Percentiles rank a stretch among this genome's conserved stretches.
These are phyloP conservation scores for Choreutis nemorana DNA, from an alignment of 2,888 invertebrate species.

Conservation along the genomic window DNA sequence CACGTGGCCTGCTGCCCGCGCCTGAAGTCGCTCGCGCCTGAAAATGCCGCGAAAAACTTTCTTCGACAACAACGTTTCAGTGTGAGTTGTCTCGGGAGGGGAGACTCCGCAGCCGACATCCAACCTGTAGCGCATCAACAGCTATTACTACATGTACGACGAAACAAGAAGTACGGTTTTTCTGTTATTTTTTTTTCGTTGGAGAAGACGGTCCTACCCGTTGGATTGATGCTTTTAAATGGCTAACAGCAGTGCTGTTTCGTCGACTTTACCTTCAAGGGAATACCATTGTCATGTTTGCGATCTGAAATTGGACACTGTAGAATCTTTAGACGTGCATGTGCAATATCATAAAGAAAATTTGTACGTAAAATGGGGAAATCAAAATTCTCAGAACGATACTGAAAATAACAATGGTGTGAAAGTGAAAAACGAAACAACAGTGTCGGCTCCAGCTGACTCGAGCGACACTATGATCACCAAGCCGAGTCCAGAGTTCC, in stretches of 20 bases:
- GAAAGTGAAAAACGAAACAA: slow-evolving; percentile 67
- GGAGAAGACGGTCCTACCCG: slow-evolving; percentile 57
- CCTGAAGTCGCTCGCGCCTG: slow-evolving; percentile 44
- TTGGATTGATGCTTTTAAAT: slow-evolving; percentile 60
- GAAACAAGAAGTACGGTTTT: slow-evolving; percentile 45
- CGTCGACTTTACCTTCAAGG: slow-evolving; percentile 64
- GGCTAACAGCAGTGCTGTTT: slow-evolving; percentile 61
- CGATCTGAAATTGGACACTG: slow-evolving; percentile 77
- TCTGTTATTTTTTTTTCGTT: slow-evolving; percentile 62
- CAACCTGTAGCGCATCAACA: slow-evolving; percentile 49
- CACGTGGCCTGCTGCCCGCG: slow-evolving; percentile 50
- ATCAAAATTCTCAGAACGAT: slow-evolving; percentile 63
- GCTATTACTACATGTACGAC: slow-evolving; percentile 50
- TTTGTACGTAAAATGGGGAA: slow-evolving; percentile 77
- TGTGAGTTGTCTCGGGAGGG: slow-evolving; percentile 35
- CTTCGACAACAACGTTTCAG: slow-evolving; percentile 43
- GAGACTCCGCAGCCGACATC: slow-evolving; percentile 29
- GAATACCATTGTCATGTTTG: slow-evolving; percentile 80
- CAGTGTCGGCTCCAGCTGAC: slow-evolving; percentile 76
- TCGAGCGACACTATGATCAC: slow-evolving; percentile 75
- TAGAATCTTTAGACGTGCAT: slow-evolving; percentile 80
- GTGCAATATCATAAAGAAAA: slow-evolving; percentile 82
- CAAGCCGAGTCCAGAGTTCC: slow-evolving; percentile 68
- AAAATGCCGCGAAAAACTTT: slow-evolving; percentile 64
- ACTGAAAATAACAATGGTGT: slow-evolving; percentile 72